These are phyloP conservation scores for Caenorhabditis sp. DNA, from an alignment of 2,888 invertebrate species.

Conservation along the genomic window DNA sequence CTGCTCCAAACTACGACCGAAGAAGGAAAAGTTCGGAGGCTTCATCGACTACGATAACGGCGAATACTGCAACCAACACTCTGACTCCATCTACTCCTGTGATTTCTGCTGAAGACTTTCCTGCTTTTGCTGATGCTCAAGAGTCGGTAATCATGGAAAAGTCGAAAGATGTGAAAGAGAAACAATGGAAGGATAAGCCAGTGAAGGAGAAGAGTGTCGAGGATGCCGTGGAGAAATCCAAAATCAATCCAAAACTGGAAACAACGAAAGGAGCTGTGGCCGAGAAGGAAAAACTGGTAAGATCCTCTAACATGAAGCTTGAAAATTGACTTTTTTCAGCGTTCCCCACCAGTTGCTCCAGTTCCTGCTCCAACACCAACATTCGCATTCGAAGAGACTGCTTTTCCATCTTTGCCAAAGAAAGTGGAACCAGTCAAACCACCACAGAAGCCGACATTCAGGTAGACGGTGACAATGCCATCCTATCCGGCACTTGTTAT, in stretches of 20 bases:
- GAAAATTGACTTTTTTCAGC: background rate
- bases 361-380: constrained; percentile 20
- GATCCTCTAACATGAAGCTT: background rate
- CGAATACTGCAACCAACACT: constrained; percentile 38
- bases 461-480: constrained; percentile 58
- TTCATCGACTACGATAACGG: constrained; percentile 22
- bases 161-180: background rate
- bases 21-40: constrained; percentile 52
- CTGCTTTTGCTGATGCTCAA: constrained; percentile 10
- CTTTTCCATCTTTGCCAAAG: constrained; percentile 75
- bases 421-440: constrained; percentile 68
- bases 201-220: background rate
- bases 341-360: constrained; percentile 10
- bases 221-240: background rate
- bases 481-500: constrained; percentile 21
- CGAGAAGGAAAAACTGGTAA: constrained; percentile 18
- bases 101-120: constrained; percentile 12
- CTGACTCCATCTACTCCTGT: constrained; percentile 50
- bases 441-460: constrained; percentile 71
- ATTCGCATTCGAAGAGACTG: constrained; percentile 76
- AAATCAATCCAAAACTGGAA: background rate
- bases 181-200: no score
- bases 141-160: background rate
- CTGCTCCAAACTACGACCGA: constrained; percentile 51
- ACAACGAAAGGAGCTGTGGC: background rate